Conservation (phyloP, 2,113 vertebrate genomes). For the Melanocharis versteri region DNA sequence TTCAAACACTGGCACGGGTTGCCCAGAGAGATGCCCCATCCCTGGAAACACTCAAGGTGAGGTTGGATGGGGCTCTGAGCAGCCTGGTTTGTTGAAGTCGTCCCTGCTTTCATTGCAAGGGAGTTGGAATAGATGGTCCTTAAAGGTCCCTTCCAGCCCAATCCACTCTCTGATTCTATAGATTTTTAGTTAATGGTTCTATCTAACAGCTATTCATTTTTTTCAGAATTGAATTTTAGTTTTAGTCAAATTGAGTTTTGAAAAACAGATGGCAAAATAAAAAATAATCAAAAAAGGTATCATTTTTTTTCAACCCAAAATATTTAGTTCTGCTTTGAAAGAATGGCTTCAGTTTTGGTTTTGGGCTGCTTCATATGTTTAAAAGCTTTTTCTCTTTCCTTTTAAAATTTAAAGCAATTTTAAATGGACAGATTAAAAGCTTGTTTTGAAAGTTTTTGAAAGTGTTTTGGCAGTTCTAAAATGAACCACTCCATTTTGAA, state of each 20-base stretch:
- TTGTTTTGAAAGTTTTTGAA: constrained; percentile 21
- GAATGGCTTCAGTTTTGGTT: neutral
- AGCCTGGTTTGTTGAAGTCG: neutral
- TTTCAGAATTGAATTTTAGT: neutral
- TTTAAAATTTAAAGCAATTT: neutral
- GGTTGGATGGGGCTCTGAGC: neutral
- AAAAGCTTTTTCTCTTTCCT: neutral
- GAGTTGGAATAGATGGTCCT: neutral
- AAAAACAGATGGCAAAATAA: neutral
- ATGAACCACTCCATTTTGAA: neutral
- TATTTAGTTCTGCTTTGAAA: neutral
- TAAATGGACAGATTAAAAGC: constrained; percentile 6
- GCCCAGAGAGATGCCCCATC: neutral
- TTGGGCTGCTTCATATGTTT: neutral
- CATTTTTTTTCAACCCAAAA: neutral
- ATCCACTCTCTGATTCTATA: neutral
- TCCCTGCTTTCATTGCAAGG: neutral
- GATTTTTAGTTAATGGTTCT: neutral
- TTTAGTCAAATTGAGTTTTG: neutral
- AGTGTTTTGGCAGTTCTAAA: constrained; percentile 33
- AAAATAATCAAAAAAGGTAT: neutral
- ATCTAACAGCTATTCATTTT: neutral
- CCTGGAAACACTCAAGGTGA: neutral
- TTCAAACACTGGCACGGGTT: neutral
- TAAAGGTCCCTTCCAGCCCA: neutral